phyloP scores from a whole-genome alignment of 2,113 vertebrate species.

The Colossoma macropomum region DNA sequence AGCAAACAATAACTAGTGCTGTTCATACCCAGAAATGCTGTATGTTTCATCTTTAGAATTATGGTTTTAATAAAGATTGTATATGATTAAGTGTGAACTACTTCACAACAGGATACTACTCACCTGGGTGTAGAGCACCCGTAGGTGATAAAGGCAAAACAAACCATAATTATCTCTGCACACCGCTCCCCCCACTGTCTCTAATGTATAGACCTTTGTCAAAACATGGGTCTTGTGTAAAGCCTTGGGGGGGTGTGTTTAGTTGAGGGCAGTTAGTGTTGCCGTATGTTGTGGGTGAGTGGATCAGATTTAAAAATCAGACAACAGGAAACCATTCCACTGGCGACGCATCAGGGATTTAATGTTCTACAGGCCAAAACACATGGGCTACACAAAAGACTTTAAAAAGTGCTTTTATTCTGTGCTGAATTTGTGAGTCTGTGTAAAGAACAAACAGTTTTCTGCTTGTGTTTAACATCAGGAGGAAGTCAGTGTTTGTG shows the following conservation, averaged over 20 bases:
- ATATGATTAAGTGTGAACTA: too few relatives aligned
- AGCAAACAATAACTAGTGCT: too few relatives aligned
- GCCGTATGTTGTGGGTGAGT: neutral
- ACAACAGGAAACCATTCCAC: constrained; percentile 20
- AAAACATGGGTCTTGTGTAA: neutral
- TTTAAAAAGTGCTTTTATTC: neutral
- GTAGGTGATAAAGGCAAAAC: neutral
- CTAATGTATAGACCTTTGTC: neutral
- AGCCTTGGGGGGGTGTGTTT: neutral
- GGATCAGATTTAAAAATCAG: constrained; percentile 17
- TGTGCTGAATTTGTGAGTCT: constrained; percentile 24
- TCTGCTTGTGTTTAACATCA: neutral
- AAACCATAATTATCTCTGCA: neutral
- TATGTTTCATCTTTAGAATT: too few relatives aligned
- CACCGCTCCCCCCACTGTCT: neutral
- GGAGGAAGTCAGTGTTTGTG: neutral
- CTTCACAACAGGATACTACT: too few relatives aligned
- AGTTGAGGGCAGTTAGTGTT: neutral
- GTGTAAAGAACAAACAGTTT: neutral
- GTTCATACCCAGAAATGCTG: too few relatives aligned
- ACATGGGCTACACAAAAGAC: neutral
- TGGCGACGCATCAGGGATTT: constrained; percentile 17
- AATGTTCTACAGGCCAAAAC: constrained; percentile 7
- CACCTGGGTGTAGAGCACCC: neutral
- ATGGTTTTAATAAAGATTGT: too few relatives aligned